Conservation (phyloP, 1,140 invertebrate species). For the Bombyx mandarina region DNA sequence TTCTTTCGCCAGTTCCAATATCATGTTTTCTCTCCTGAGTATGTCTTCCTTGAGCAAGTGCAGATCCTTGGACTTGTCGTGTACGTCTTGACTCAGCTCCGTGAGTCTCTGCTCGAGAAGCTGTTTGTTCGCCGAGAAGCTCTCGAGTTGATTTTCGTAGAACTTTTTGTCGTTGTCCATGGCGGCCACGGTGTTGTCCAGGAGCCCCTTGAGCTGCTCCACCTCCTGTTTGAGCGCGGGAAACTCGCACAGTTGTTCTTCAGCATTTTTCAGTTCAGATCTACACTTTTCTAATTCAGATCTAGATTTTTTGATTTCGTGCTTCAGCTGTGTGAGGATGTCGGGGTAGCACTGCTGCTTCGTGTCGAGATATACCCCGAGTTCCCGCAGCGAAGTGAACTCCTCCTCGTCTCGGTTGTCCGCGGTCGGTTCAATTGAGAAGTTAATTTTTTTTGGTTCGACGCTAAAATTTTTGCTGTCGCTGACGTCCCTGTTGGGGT, state of each 20-base stretch:
- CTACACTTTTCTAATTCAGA: constrained; percentile 70
- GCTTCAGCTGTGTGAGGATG: constrained; percentile 69
- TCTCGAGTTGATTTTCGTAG: constrained; percentile 72
- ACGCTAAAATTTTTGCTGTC: constrained; percentile 51
- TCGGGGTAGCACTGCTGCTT: constrained; percentile 59
- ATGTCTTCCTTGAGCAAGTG: constrained; percentile 73
- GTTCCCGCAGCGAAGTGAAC: constrained; percentile 46
- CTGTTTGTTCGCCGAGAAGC: constrained; percentile 67
- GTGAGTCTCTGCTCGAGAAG: constrained; percentile 72
- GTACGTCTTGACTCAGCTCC: constrained; percentile 71
- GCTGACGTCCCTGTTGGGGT: constrained; percentile 58
- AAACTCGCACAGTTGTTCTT: constrained; percentile 71
- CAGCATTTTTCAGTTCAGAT: constrained; percentile 63
- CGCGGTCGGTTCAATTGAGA: constrained; percentile 43
- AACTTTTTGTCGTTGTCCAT: constrained; percentile 73
- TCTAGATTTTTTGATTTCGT: constrained; percentile 69
- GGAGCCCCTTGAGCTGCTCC: constrained; percentile 66
- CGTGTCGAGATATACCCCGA: constrained; percentile 52
- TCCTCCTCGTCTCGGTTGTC: constrained; percentile 50
- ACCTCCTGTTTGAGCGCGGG: constrained; percentile 72
- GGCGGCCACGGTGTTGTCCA: constrained; percentile 70
- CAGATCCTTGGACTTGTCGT: constrained; percentile 72
- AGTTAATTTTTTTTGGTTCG: constrained; percentile 66
- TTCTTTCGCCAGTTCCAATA: constrained; percentile 72
- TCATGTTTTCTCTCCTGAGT: constrained; percentile 73